phyloP scores from a whole-genome alignment of 1,140 invertebrate genomes.

The Oedothorax gibbosus region DNA sequence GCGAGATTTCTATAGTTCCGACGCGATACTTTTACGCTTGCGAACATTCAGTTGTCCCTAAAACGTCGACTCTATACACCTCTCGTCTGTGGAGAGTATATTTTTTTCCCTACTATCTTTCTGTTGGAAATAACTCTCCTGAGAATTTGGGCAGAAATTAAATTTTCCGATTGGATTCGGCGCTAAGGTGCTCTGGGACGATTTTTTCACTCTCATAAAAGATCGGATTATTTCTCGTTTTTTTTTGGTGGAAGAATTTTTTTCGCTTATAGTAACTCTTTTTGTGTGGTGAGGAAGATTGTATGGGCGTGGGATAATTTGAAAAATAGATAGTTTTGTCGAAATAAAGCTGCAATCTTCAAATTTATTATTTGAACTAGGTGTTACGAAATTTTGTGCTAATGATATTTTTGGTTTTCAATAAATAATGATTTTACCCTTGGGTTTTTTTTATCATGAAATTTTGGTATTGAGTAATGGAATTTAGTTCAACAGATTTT shows the following conservation, averaged over 20 bases:
- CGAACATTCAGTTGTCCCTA: conserved; percentile 49
- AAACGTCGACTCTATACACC: background rate
- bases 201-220: conserved; percentile 10
- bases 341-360: conserved; percentile 6
- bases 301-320: conserved; percentile 4
- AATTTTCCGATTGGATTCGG: conserved; percentile 59
- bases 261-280: conserved; percentile 6
- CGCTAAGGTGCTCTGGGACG: conserved; percentile 42
- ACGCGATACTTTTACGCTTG: conserved; percentile 37
- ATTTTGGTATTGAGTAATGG: too few species aligned
- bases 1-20: conserved; percentile 1
- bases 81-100: conserved; percentile 18
- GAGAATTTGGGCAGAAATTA: conserved; percentile 53
- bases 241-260: conserved; percentile 18
- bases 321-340: conserved; percentile 13
- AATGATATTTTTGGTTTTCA: too few species aligned
- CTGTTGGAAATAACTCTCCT: conserved; percentile 52
- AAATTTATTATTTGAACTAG: too few species aligned
- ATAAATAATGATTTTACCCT: too few species aligned
- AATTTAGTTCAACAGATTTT: too few species aligned
- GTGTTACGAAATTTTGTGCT: too few species aligned
- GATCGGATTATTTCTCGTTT: conserved; percentile 40
- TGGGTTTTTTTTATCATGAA: too few species aligned
- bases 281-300: conserved; percentile 2
- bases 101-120: conserved; percentile 36